Evolutionary conservation across 2,113 vertebrate species (phyloP), one percentile per base, ranked within the genome.

Genomic region (Triplophysa tibetana): DNA sequence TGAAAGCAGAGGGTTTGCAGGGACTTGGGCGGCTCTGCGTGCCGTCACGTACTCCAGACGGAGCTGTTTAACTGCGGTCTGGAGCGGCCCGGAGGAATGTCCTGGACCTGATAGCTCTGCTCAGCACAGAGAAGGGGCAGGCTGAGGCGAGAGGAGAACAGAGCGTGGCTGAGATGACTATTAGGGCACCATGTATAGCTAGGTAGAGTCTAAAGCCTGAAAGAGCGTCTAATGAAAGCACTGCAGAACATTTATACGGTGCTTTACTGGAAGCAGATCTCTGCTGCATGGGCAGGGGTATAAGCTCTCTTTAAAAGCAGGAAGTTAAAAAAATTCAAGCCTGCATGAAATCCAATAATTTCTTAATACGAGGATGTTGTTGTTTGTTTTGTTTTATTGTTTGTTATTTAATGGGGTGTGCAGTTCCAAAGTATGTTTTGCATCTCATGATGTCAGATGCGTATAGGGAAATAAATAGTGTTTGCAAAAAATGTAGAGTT

Each of bases 41-140:
- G 92, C 88, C 78, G 86, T 91, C 91, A 91, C 90, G 90, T 85
- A 86, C 86, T 87, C 89, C 91, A 93, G 91, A 90, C 89, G 88
- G 91, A 84, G 88, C 87, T 88, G 89, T 87, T 93, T 93, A 90
- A 91, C 69, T 90, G 90, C 81, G 91, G 92, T 91, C 88, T 92
- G 90, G 83, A 87, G 82, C 79, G 43, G 78, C n/a, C 26, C 83
- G 43, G 26, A 23, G 79, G 75, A 81, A 83, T 84, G 82, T 78
- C 79, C 86, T 81, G 61, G 79, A 82, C 58, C 82, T 82, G 81
- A 21, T 88, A 89, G 88, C 88, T 70, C 45, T 89, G 85, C 85
- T 86, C 78, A 43, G 61, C 68, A 54, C 81, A 63, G 64, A 70
- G 78, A 66, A 82, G 81, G 80, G 79, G 69, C 38, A 75, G 79